Percentiles rank a stretch among this genome's conserved stretches.
phyloP scores from a whole-genome alignment of 2,888 invertebrate genomes.

The Ochropleura leucogaster region DNA sequence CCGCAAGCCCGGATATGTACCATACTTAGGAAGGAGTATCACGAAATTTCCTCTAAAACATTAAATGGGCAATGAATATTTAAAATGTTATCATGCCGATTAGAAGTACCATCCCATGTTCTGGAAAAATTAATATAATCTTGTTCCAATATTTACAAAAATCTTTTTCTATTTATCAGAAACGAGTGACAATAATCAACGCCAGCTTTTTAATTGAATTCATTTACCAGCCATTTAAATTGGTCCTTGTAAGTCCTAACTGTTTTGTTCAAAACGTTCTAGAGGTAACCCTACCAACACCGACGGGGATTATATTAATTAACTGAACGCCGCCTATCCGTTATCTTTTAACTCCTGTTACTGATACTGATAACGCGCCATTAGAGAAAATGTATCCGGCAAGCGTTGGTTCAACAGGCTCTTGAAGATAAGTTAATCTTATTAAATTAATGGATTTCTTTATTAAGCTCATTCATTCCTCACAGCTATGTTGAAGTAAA shows the following conservation, averaged over 20 bases:
- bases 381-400: slow-evolving; percentile 32
- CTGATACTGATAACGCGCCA: slow-evolving; percentile 40
- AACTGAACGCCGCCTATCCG: slow-evolving; percentile 22
- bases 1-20: too few relatives aligned
- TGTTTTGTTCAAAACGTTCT: not conserved
- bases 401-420: slow-evolving; percentile 7
- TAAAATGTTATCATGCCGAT: not conserved
- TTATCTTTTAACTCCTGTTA: slow-evolving; percentile 49
- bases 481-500: too few relatives aligned
- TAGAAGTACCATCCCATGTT: not conserved
- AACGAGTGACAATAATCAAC: not conserved
- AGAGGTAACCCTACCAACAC: not conserved
- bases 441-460: not conserved
- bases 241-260: slow-evolving; percentile 3
- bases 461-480: not conserved
- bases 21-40: too few relatives aligned
- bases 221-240: not conserved
- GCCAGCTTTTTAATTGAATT: not conserved
- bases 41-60: not conserved
- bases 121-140: too few relatives aligned
- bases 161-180: not conserved
- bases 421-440: slow-evolving; percentile 25
- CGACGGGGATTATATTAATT: slow-evolving; percentile 21
- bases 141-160: not conserved
- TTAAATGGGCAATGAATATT: not conserved